phyloP scores from a whole-genome alignment of 2,797 vertebrate genomes.

The Alcedo quadribrachys region DNA sequence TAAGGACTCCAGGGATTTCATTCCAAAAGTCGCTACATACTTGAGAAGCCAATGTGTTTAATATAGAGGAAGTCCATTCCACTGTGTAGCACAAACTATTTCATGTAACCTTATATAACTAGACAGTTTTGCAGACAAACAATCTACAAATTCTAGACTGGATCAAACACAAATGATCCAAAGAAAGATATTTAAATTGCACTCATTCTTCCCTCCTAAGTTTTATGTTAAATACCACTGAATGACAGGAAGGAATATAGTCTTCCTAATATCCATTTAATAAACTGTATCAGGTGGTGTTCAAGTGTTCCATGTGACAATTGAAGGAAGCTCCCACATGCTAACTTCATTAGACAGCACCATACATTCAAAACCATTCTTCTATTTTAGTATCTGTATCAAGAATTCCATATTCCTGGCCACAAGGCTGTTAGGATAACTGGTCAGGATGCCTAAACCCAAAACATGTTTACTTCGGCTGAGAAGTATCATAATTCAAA shows the following conservation, averaged over 20 bases:
- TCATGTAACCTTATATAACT: background rate
- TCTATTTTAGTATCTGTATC: background rate
- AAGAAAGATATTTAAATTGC: background rate
- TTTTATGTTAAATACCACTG: background rate
- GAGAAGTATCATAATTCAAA: background rate
- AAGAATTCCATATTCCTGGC: background rate
- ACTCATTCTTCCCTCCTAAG: background rate
- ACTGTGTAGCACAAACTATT: background rate
- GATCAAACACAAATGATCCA: background rate
- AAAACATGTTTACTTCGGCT: background rate
- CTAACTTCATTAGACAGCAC: background rate
- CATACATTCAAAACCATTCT: background rate
- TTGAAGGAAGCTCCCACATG: background rate
- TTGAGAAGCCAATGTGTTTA: constrained; percentile 17
- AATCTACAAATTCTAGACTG: background rate
- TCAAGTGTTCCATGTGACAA: background rate
- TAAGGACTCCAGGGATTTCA: constrained; percentile 30
- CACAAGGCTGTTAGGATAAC: background rate
- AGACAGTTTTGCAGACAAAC: background rate
- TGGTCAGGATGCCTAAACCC: background rate
- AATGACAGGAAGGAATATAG: background rate
- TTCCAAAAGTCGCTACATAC: constrained; percentile 33
- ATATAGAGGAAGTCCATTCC: constrained; percentile 15
- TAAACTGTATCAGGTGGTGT: background rate
- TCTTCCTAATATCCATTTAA: background rate